Evolutionary conservation across 2,888 invertebrate species (phyloP).

Genomic region (Latrodectus elegans): DNA sequence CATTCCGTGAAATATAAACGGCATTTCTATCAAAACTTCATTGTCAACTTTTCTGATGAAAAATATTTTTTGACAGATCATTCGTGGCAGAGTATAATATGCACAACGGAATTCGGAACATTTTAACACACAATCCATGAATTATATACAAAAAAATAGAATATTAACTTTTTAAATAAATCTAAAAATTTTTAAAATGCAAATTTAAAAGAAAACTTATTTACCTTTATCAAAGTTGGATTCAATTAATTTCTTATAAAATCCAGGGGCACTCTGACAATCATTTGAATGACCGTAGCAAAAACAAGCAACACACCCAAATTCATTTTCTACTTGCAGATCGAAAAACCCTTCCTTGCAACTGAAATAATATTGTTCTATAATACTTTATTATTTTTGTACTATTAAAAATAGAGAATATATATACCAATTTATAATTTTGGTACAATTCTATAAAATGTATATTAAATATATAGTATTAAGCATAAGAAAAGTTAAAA

Average conservation of each 20-base stretch:
- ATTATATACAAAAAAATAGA: too few species aligned
- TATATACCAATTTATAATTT: too few species aligned
- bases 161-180: not conserved
- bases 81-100: too few species aligned
- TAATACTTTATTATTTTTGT: not conserved
- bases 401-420: too few species aligned
- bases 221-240: slow-evolving; percentile 89
- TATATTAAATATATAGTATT: not conserved
- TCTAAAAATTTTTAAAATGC: too few species aligned
- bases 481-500: not conserved
- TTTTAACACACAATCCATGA: too few species aligned
- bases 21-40: too few species aligned
- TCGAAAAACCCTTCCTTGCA: slow-evolving; percentile 97
- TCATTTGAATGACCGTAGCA: slow-evolving; percentile 98
- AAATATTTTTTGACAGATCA: too few species aligned
- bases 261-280: slow-evolving; percentile 89
- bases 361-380: slow-evolving; percentile 75
- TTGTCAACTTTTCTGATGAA: too few species aligned
- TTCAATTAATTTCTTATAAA: slow-evolving; percentile 84
- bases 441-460: too few species aligned
- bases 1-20: too few species aligned
- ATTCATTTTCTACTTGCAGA: slow-evolving; percentile 87
- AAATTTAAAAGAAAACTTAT: not conserved
- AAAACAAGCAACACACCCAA: slow-evolving; percentile 98
- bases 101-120: too few species aligned